A percentile compares a stretch with the other conserved stretches of the same genome.
These are phyloP conservation scores for Gryllus longicercus DNA, from an alignment of 2,888 invertebrate genomes.

Conservation along the genomic window DNA sequence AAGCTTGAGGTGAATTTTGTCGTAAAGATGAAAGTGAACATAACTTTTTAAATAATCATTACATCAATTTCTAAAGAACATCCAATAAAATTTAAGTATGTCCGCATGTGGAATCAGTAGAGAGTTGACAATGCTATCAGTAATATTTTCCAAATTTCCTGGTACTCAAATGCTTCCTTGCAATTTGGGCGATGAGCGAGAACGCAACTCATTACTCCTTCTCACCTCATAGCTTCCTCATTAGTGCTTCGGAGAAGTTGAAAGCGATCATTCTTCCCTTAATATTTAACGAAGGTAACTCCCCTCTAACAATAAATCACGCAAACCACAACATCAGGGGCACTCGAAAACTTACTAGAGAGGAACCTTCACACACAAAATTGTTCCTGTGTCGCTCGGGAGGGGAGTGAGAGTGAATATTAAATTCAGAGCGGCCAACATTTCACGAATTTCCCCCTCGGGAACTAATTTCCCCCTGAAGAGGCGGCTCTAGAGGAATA, in stretches of 20 bases:
- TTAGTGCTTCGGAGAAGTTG: background rate
- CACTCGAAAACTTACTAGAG: background rate
- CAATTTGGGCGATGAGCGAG: too few species aligned
- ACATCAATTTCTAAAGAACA: too few species aligned
- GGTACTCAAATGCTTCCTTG: too few species aligned
- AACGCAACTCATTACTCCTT: too few species aligned
- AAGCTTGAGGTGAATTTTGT: too few species aligned
- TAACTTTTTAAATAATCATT: too few species aligned
- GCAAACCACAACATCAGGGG: background rate
- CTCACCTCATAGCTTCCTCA: background rate
- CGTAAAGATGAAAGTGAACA: too few species aligned
- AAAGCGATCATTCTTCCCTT: background rate
- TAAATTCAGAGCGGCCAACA: slow-evolving; percentile 5
- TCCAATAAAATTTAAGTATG: too few species aligned
- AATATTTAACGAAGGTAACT: background rate
- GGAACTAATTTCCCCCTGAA: background rate
- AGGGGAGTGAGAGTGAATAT: background rate
- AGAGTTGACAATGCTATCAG: too few species aligned
- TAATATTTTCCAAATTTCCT: too few species aligned
- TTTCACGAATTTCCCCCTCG: background rate
- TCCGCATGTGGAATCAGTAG: too few species aligned
- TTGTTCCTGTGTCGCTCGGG: too few species aligned
- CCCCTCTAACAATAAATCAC: background rate
- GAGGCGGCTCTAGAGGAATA: background rate
- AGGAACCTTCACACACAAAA: background rate